Evolutionary conservation across 1,140 invertebrate species (phyloP).

Genomic region (Metaphire vulgaris): DNA sequence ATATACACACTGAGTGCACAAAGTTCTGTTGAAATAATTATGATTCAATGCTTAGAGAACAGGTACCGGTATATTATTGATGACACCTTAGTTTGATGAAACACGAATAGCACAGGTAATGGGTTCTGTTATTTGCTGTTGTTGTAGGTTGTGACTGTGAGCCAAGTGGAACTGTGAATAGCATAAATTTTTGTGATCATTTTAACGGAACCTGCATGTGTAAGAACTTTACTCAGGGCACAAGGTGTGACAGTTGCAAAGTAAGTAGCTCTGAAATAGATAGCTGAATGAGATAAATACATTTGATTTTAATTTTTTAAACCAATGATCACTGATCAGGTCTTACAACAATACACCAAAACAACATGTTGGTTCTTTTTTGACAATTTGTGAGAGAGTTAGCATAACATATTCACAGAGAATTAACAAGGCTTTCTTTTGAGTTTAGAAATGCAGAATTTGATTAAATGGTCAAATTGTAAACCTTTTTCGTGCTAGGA

Average conservation of each 20-base stretch:
- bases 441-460: neutral
- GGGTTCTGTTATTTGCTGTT: neutral
- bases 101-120: neutral
- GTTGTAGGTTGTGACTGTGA: slow-evolving; percentile 29
- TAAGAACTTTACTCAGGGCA: slow-evolving; percentile 26
- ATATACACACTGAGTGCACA: neutral
- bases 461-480: too few species aligned
- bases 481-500: too few species aligned
- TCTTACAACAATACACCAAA: neutral
- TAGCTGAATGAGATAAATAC: too few species aligned
- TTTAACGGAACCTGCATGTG: slow-evolving; percentile 27
- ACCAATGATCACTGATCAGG: neutral
- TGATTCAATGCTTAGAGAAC: neutral
- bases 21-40: neutral
- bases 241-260: slow-evolving; percentile 27
- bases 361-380: neutral
- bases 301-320: neutral
- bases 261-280: too few species aligned
- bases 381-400: neutral
- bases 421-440: neutral
- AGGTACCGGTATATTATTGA: neutral
- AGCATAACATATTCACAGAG: neutral
- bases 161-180: slow-evolving; percentile 13
- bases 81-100: neutral
- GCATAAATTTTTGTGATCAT: slow-evolving; percentile 28